Evolutionary conservation across 2,888 invertebrate genomes (phyloP).

Genomic region (Perizoma flavofasciatum): DNA sequence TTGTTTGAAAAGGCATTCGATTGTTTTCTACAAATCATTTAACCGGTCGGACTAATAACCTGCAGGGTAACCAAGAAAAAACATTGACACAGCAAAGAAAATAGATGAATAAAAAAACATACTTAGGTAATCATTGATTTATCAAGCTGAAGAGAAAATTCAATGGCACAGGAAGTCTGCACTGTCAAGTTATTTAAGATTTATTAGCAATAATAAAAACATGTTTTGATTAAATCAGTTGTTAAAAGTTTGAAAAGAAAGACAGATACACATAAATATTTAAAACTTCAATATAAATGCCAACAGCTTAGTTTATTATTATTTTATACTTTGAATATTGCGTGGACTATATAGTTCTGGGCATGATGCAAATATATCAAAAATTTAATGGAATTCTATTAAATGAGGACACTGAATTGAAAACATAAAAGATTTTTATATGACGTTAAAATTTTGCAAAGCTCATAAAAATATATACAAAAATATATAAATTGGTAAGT

Average conservation of each 20-base stretch:
- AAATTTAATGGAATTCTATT: conserved; percentile 25
- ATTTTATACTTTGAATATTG: conserved; percentile 39
- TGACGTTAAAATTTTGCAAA: not conserved
- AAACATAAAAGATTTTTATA: conserved; percentile 15
- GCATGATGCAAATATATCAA: conserved; percentile 31
- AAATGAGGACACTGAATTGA: conserved; percentile 26
- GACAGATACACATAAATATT: conserved; percentile 32
- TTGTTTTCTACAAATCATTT: not conserved
- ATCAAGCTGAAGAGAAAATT: not conserved
- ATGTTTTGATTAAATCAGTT: conserved; percentile 4
- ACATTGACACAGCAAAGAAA: too few relatives aligned
- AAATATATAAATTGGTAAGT: too few relatives aligned
- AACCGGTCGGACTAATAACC: too few relatives aligned
- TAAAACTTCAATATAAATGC: conserved; percentile 40
- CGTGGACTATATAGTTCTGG: conserved; percentile 37
- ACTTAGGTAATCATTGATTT: not conserved
- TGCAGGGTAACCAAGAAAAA: too few relatives aligned
- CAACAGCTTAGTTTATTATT: conserved; percentile 42
- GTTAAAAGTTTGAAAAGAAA: conserved; percentile 28
- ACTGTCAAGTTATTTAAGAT: too few relatives aligned
- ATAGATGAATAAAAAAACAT: too few relatives aligned
- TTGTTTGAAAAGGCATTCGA: conserved; percentile 36
- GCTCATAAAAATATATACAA: not conserved
- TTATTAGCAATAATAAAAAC: conserved; percentile 3
- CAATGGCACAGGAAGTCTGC: not conserved